These are phyloP conservation scores for Eudasyphora cyanicolor DNA, from an alignment of 2,888 invertebrate species.

Conservation along the genomic window DNA sequence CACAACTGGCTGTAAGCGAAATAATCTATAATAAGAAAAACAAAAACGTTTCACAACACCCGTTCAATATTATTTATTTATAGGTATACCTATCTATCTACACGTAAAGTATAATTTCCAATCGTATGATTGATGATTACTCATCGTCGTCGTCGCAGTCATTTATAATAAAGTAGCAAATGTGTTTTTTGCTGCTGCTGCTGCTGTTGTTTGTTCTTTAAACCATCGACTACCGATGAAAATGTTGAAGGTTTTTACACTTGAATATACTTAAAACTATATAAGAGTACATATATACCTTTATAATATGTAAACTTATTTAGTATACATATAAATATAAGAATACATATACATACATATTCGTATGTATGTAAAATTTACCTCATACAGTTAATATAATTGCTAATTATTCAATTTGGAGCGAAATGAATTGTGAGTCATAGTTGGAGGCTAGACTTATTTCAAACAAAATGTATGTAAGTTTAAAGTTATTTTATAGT, in stretches of 20 bases:
- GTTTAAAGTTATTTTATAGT: no score
- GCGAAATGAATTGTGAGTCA: no score
- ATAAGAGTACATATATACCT: not conserved
- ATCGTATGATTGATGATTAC: constrained; percentile 60
- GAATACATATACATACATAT: not conserved
- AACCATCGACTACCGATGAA: constrained; percentile 9
- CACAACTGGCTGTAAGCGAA: not conserved
- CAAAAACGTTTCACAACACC: not conserved
- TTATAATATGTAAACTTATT: not conserved
- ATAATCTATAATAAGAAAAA: not conserved
- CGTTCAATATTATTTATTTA: not conserved
- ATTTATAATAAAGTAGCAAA: constrained; percentile 27
- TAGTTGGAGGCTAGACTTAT: no score
- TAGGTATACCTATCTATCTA: not conserved
- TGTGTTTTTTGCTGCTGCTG: not conserved
- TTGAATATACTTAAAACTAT: not conserved
- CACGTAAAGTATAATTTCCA: constrained; percentile 20
- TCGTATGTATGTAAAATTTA: no score
- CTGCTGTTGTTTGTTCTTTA: not conserved
- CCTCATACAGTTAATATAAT: no score
- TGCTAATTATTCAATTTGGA: no score
- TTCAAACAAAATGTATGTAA: no score
- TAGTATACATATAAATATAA: not conserved
- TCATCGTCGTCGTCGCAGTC: constrained; percentile 35
- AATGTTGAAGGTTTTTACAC: constrained; percentile 38